phyloP scores from a whole-genome alignment of 2,797 vertebrate species.

The Sebastes vulpes region DNA sequence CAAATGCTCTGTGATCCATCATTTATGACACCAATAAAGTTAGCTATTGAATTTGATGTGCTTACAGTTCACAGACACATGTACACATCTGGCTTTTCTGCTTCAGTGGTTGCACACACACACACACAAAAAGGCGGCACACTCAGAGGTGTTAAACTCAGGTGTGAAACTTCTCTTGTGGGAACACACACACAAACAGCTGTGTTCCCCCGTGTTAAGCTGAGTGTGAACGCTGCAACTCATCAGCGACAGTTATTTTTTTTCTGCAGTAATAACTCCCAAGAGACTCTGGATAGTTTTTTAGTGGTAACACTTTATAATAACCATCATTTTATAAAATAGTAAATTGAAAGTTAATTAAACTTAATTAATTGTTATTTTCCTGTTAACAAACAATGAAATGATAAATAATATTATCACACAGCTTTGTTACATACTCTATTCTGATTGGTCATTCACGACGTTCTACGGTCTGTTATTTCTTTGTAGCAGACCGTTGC shows the following conservation, averaged over 20 bases:
- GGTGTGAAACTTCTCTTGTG: background rate
- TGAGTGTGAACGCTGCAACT: background rate
- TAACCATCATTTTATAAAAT: no score
- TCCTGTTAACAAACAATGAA: no score
- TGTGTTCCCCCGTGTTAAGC: constrained; percentile 1
- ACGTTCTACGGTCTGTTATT: no score
- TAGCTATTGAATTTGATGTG: background rate
- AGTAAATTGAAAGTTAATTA: no score
- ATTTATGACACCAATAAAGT: constrained; percentile 12
- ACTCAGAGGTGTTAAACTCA: constrained; percentile 10
- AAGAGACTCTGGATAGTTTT: background rate
- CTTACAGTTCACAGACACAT: background rate
- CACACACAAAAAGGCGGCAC: background rate
- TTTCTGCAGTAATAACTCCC: background rate
- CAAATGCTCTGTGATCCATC: constrained; percentile 4
- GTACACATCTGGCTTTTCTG: constrained; percentile 37
- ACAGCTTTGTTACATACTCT: no score
- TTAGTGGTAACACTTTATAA: background rate
- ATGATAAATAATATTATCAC: no score
- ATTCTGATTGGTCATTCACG: no score
- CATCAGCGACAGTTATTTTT: background rate
- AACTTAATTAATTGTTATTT: no score
- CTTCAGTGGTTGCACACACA: background rate
- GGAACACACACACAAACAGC: constrained; percentile 12
- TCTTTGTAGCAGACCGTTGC: no score